These are phyloP conservation scores for Pithys albifrons DNA, from an alignment of 2,113 vertebrate species.

Conservation along the genomic window DNA sequence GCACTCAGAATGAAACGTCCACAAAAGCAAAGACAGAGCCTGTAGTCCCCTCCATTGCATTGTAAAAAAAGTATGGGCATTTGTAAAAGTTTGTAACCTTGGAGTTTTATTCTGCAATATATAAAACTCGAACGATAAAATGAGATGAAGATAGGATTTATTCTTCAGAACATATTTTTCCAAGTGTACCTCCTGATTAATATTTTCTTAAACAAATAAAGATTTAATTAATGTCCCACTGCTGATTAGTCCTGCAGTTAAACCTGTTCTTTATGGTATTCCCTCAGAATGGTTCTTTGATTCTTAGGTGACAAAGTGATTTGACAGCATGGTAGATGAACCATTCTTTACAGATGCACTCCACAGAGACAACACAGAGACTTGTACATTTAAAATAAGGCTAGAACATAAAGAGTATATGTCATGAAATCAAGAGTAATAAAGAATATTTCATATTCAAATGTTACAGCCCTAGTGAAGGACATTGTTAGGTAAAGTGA, in stretches of 20 bases:
- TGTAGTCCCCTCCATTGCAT: background rate
- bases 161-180: background rate
- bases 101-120: background rate
- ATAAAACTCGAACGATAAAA: background rate
- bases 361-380: background rate
- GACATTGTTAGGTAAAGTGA: background rate
- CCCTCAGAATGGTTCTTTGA: background rate
- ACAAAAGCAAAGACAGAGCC: background rate
- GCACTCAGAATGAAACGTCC: background rate
- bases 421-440: background rate
- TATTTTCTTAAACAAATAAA: background rate
- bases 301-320: background rate
- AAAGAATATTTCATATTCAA: background rate
- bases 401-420: background rate
- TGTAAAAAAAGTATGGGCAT: background rate
- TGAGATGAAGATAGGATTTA: background rate
- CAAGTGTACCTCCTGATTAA: background rate
- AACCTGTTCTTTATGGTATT: background rate
- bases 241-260: background rate
- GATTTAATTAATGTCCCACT: background rate
- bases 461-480: background rate
- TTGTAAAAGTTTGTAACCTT: background rate
- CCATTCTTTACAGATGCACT: background rate
- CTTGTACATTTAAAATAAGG: background rate
- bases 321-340: background rate